Base-by-base conservation (phyloP, 2,797 vertebrate species). In the Scolopax rusticola region DNA sequence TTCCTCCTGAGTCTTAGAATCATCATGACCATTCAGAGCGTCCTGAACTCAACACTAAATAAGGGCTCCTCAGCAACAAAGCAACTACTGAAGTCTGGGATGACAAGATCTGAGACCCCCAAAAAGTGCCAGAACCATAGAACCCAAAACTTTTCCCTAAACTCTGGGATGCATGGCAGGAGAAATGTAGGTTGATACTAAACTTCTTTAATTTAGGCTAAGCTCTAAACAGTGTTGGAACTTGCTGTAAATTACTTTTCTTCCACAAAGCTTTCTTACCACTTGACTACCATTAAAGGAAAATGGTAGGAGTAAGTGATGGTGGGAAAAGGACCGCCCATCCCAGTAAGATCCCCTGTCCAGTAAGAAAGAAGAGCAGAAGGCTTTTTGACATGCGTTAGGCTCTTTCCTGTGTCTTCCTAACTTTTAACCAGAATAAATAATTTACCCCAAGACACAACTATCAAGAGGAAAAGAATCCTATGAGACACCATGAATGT, bases 121-220 rank as follows among this genome's bases (percentile, higher is more conserved):
- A 70, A 87, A 61, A 9, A 0, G 4, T 0, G 0, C 9, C 43
- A 67, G 75, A 86, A 57, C 24, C 10, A 25, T 8, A 15, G 59
- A 68, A 82, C 30, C 30, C 25, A 70, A n/a, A 75, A 88, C 2
- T n/a, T 57, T 59, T n/a, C 47, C 32, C 30, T 88, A 75, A 96
- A 50, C 8, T 87, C 47, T 87, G 32, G 40, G 32, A 12, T 48
- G 12, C 83, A 74, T 54, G 16, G 27, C 51, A 89, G 41, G 21
- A 67, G 78, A 89, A 87, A 45, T 33, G 23, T 47, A 61, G 19
- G 32, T 59, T 69, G 20, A 27, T 73, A 38, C 53, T 79, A 61
- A 84, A 33, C 24, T 40, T 77, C 41, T 84, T 86, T 68, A 43
- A 36, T 74, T 90, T 74, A 68, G 38, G 23, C 28, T 69, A 80